A percentile compares a stretch with the other conserved stretches of the same genome.
Evolutionary conservation across 2,888 invertebrate species (phyloP).

Genomic region (Eudasyphora cyanicolor): DNA sequence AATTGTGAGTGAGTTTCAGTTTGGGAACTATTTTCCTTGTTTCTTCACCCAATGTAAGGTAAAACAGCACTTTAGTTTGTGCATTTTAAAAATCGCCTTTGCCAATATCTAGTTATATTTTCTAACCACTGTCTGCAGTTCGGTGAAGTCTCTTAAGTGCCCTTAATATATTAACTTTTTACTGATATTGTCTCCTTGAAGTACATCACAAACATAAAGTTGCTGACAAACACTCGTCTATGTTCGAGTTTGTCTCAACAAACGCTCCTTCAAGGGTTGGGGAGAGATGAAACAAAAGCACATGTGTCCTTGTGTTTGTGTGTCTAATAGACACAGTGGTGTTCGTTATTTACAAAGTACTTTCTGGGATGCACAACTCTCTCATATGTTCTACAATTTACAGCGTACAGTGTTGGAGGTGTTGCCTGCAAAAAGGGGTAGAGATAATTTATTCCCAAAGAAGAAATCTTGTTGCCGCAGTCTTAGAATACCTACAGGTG

Average conservation of each 20-base stretch:
- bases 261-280: neutral
- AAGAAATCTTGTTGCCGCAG: neutral
- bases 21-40: neutral
- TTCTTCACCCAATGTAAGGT: neutral
- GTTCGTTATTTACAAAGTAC: neutral
- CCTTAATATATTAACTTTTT: constrained; percentile 59
- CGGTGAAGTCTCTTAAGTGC: constrained; percentile 57
- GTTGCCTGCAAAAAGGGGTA: neutral
- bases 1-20: no score
- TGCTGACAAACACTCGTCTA: constrained; percentile 56
- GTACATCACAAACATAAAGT: constrained; percentile 57
- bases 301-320: neutral
- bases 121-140: no score
- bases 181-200: constrained; percentile 54
- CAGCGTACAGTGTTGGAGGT: neutral
- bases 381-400: neutral
- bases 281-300: no score
- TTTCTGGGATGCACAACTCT: neutral
- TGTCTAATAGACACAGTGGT: neutral
- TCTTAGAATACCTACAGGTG: neutral
- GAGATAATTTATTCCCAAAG: neutral
- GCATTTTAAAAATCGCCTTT: neutral
- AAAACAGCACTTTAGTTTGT: neutral
- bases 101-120: no score
- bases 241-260: neutral